phyloP scores from a whole-genome alignment of 2,797 vertebrate genomes.

The Enteromius anoplus region DNA sequence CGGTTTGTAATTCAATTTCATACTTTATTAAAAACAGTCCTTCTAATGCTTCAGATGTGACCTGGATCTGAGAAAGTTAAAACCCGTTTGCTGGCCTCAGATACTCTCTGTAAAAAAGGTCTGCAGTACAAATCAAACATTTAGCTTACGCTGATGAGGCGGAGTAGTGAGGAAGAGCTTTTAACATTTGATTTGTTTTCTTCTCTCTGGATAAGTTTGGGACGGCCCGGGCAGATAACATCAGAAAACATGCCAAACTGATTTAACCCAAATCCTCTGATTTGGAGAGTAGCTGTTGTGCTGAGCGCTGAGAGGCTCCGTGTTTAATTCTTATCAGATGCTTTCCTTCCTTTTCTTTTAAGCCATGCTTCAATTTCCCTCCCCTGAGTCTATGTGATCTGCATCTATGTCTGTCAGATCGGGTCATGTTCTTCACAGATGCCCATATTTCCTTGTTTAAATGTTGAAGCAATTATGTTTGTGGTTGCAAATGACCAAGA shows the following conservation, averaged over 20 bases:
- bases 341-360: constrained; percentile 32
- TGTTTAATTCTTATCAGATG: constrained; percentile 35
- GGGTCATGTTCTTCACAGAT: not conserved
- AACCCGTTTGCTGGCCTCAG: not conserved
- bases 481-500: not conserved
- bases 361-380: constrained; percentile 29
- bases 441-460: constrained; percentile 13
- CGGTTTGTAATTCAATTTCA: not conserved
- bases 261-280: constrained; percentile 11
- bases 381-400: constrained; percentile 12
- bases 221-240: not conserved
- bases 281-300: constrained; percentile 17
- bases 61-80: constrained; percentile 5
- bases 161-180: not conserved
- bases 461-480: constrained; percentile 35
- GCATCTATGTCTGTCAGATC: not conserved
- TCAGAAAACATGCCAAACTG: constrained; percentile 21
- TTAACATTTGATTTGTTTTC: not conserved
- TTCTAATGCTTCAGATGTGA: not conserved
- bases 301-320: not conserved
- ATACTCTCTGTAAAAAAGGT: not conserved
- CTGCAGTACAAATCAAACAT: not conserved
- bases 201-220: not conserved
- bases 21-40: not conserved
- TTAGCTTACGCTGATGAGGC: not conserved